Percentiles rank a stretch among this genome's conserved stretches.
Conservation (phyloP, 2,797 vertebrate genomes). For the Silurus aristotelis region DNA sequence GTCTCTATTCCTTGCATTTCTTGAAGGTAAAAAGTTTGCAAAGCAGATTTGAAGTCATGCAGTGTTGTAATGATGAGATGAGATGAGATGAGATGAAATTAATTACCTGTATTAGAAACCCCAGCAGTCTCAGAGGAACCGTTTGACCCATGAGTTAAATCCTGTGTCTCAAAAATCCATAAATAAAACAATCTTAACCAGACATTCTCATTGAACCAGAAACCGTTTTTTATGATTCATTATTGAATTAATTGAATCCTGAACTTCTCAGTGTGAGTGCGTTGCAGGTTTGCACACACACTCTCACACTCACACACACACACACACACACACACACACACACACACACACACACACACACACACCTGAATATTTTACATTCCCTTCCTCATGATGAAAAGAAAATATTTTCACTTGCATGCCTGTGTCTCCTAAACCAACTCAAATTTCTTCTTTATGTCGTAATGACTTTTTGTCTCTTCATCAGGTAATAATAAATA, state of each 20-base stretch:
- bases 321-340: not conserved
- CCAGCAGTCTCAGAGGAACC: slow-evolving; percentile 19
- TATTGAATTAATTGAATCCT: not conserved
- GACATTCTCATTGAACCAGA: not conserved
- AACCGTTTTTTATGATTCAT: not conserved
- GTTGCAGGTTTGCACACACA: not conserved
- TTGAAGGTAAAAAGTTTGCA: not conserved
- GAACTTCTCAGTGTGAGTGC: not conserved
- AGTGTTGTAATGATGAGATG: not conserved
- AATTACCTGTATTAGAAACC: slow-evolving; percentile 33
- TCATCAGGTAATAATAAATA: not conserved
- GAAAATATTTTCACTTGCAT: slow-evolving; percentile 21
- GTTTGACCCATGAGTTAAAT: slow-evolving; percentile 3
- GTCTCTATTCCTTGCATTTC: not conserved
- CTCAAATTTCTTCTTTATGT: not conserved
- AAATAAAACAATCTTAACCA: not conserved
- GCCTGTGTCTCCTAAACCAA: not conserved
- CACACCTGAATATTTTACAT: not conserved
- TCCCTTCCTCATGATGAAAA: slow-evolving; percentile 28
- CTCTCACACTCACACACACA: not conserved
- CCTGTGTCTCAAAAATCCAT: not conserved
- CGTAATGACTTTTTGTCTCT: not conserved
- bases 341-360: not conserved
- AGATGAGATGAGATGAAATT: not conserved
- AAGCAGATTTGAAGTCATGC: not conserved